Evolutionary conservation across 1,140 invertebrate genomes (phyloP), one percentile per base, ranked within the genome.

Genomic region (Trichomalopsis sarcophagae): DNA sequence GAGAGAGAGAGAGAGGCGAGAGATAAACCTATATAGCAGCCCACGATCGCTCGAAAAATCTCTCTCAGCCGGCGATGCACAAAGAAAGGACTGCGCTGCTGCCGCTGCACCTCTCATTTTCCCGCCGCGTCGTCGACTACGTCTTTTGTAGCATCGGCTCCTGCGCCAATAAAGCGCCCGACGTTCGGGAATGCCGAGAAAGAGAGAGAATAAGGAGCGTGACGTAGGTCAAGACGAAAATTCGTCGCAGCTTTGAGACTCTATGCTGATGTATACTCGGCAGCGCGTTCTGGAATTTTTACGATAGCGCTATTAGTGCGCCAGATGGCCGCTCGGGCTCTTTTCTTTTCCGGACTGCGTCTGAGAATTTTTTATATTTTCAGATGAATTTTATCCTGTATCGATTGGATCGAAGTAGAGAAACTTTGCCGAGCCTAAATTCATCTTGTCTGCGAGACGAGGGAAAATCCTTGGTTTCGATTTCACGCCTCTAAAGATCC

Each of bases 201-300:
- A 17, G 47, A 50, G 69, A 73, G 33, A 17, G 40, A 77, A 27
- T 27, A 27, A 23, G 21, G 44, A 33, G 62, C 75, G 82, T 84
- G 76, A 73, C 83, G 83, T 73, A 84, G 77, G 83, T 80, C 83
- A 80, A 50, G 83, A 84, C 68, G 77, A 84, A 84, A 84, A 79
- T 79, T 55, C 36, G 66, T 74, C 74, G 17, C 36, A 76, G 74
- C 21, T 30, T 71, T 17, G 55, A 62, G 55, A 62, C 55, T 62
- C 14, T n/a, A 62, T 62, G 21, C 14, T 40, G 7, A 0, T 44
- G 21, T 50, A 50, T 17, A n/a, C 30, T 21, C 30, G 17, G 36
- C 73, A 13, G 30, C 13, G 36, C 80, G 62, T 69, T 13, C 74
- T 71, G 77, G 77, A 84, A 84, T 80, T 74, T 80, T 84, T 84